Evolutionary conservation across 2,888 invertebrate genomes (phyloP).

Genomic region (Acholoe squamosa): DNA sequence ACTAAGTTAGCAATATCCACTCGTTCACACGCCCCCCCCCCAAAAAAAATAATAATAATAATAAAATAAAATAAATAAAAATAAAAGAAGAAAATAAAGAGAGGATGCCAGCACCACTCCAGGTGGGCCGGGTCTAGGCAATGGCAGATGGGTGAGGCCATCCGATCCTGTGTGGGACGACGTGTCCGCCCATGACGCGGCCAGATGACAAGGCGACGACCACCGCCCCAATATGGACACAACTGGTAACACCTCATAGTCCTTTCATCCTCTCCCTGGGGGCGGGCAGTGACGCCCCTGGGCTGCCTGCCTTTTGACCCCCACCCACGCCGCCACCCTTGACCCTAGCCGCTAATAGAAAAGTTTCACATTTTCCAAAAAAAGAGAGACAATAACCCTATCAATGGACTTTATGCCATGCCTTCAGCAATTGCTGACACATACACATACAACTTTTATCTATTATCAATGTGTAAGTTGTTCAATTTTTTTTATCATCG

Average conservation of each 20-base stretch:
- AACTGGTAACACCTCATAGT: not conserved
- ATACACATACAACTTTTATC: no score
- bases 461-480: no score
- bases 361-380: not conserved
- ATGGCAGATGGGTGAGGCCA: not conserved
- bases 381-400: no score
- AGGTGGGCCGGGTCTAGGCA: constrained; percentile 1
- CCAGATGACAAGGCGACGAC: constrained; percentile 18
- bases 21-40: no score
- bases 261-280: constrained; percentile 41
- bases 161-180: constrained; percentile 9
- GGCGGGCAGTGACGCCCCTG: not conserved
- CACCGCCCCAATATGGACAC: constrained; percentile 46
- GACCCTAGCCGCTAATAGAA: not conserved
- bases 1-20: not conserved
- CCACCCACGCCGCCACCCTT: not conserved
- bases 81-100: no score
- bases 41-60: no score
- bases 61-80: no score
- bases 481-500: no score
- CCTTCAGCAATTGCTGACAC: no score
- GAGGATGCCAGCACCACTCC: not conserved
- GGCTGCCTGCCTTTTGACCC: not conserved
- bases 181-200: constrained; percentile 6
- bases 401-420: no score